Conservation (phyloP, 2,113 vertebrate genomes). For the Antechinus flavipes region DNA sequence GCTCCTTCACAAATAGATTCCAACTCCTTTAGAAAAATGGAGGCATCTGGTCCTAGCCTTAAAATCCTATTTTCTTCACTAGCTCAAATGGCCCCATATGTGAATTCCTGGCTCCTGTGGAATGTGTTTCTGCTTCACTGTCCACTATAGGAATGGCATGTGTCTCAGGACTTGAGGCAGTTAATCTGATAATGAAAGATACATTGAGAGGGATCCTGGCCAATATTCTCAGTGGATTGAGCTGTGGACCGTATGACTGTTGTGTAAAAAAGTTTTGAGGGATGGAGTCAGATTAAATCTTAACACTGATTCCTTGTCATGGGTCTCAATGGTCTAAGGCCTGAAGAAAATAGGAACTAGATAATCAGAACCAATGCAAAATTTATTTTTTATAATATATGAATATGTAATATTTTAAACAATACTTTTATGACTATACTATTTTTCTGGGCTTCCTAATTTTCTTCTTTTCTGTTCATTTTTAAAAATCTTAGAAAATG, state of each 20-base stretch:
- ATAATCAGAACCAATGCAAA: background rate
- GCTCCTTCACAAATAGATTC: too few relatives aligned
- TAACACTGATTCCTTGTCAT: background rate
- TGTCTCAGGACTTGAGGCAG: background rate
- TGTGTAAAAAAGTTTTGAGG: background rate
- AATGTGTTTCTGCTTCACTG: background rate
- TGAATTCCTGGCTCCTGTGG: too few relatives aligned
- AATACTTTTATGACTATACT: too few relatives aligned
- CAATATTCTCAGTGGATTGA: background rate
- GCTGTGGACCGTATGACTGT: background rate
- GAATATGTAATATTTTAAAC: too few relatives aligned
- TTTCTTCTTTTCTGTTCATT: too few relatives aligned
- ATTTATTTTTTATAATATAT: background rate
- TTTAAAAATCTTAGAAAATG: too few relatives aligned
- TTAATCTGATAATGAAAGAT: background rate
- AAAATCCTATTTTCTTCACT: too few relatives aligned
- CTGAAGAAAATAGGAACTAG: background rate
- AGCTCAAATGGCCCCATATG: too few relatives aligned
- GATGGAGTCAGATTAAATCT: background rate
- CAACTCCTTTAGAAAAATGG: too few relatives aligned
- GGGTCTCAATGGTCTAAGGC: background rate
- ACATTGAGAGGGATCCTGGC: background rate
- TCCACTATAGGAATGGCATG: background rate
- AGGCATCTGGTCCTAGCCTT: too few relatives aligned
- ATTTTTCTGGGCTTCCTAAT: too few relatives aligned